A percentile compares a stretch with the other conserved stretches of the same genome.
Evolutionary conservation across 2,113 vertebrate species (phyloP).

Genomic region (Megaceryle torquata): DNA sequence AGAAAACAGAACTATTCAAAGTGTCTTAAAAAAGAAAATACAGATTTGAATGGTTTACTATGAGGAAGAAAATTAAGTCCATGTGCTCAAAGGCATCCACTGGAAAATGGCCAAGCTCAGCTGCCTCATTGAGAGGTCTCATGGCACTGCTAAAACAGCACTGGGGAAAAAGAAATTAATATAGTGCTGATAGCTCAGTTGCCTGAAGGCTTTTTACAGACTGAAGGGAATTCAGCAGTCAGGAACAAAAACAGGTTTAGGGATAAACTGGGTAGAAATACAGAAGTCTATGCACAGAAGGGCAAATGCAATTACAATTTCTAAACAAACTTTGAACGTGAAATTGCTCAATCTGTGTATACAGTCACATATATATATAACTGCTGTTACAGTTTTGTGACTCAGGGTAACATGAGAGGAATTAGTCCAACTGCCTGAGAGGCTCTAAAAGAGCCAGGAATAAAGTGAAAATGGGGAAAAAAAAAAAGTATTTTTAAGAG

Average conservation of each 20-base stretch:
- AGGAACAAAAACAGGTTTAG: slow-evolving; percentile 7
- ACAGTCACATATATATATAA: neutral
- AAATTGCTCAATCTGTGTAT: neutral
- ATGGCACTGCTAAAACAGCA: neutral
- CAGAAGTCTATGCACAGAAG: neutral
- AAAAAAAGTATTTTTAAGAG: neutral
- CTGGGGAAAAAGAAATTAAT: neutral
- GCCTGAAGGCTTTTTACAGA: slow-evolving; percentile 19
- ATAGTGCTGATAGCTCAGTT: neutral
- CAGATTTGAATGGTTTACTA: neutral
- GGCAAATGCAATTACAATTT: slow-evolving; percentile 5
- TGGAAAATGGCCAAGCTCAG: slow-evolving; percentile 40
- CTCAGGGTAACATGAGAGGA: neutral
- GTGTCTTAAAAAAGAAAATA: neutral
- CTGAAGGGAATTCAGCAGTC: neutral
- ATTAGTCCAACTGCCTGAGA: neutral
- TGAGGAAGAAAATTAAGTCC: slow-evolving; percentile 22
- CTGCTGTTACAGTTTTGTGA: neutral
- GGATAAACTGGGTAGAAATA: neutral
- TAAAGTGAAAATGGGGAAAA: neutral
- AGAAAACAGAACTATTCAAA: neutral
- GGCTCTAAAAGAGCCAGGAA: neutral
- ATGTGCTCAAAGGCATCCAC: slow-evolving; percentile 2
- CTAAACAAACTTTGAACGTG: neutral
- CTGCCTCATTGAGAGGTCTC: neutral